Percentiles rank a stretch among this genome's conserved stretches.
Conservation (phyloP, 2,113 vertebrate species). For the Tursiops truncatus region DNA sequence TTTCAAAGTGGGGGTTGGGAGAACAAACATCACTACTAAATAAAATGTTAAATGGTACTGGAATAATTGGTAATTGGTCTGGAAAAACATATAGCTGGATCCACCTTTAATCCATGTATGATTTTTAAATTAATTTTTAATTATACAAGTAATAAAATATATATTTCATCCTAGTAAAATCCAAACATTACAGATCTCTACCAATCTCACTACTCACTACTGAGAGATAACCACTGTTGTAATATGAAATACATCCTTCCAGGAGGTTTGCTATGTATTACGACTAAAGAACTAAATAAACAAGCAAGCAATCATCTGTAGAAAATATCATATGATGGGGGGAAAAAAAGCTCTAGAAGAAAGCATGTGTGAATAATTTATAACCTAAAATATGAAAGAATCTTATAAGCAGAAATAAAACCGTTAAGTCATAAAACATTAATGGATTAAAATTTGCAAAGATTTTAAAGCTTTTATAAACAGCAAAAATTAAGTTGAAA, state of each 20-base stretch:
- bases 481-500: slow-evolving; percentile 28
- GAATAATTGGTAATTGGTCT: neutral
- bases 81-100: neutral
- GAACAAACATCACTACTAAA: neutral
- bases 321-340: neutral
- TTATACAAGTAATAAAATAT: neutral
- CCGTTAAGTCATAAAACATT: neutral
- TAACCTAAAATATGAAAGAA: neutral
- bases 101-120: neutral
- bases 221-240: neutral
- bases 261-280: neutral
- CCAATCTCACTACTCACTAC: neutral
- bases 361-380: neutral
- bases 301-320: neutral
- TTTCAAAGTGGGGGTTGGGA: neutral
- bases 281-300: neutral
- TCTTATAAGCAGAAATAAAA: slow-evolving; percentile 3
- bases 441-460: slow-evolving; percentile 6
- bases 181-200: neutral
- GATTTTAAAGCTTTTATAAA: neutral
- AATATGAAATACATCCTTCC: neutral
- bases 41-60: neutral
- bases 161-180: neutral
- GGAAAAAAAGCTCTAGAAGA: neutral
- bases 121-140: neutral